Base-by-base conservation (phyloP, 35 echinoderm and acorn worm genomes). In the Acanthaster planci region DNA sequence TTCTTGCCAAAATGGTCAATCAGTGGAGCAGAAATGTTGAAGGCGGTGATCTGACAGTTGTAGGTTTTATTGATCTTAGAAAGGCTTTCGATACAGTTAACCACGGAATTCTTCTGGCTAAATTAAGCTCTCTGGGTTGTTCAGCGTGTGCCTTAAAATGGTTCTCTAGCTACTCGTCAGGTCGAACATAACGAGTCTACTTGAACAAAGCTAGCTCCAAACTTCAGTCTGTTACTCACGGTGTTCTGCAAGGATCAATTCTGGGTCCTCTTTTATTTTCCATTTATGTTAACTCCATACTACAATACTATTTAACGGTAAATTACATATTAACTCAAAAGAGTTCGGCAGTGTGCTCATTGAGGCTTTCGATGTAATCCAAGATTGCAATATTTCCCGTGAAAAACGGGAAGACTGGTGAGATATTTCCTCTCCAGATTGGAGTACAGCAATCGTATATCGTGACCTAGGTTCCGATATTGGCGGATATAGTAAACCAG, bases 391-490 rank as follows among this genome's bases (percentile, higher is more conserved):
- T 6, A 60, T 8, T 60, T 19, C 21, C 19, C 57, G 7, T 60
- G 57, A 30, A 60, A 60, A 60, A 60, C 1, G 57, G 57, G 57
- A 30, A 60, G 57, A 21, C 57, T 60, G 19, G 57, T 60, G 21
- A 60, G 57, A 60, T 15, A 60, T 60, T 60, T 60, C 19, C 18
- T 30, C 21, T 60, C 57, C 9, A 60, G 57, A 8, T 60, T 21
- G 19, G 57, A 22, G 27, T 60, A 60, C 18, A 60, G 27, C 5
- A 60, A 19, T 60, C 21, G 57, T 22, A 60, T 7, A 60, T 60
- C 57, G 57, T 60, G 57, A 60, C 57, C 57, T 60, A 60, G 57
- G 27, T 60, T 60, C 18, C 57, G 57, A 60, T 60, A 60, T 30
- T 22, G 9, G 19, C 21, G 57, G 21, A 21, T 0, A 60, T 60